A percentile compares a stretch with the other conserved stretches of the same genome.
These are phyloP conservation scores for Aphidius colemani DNA, from an alignment of 2,888 invertebrate genomes.

Conservation along the genomic window DNA sequence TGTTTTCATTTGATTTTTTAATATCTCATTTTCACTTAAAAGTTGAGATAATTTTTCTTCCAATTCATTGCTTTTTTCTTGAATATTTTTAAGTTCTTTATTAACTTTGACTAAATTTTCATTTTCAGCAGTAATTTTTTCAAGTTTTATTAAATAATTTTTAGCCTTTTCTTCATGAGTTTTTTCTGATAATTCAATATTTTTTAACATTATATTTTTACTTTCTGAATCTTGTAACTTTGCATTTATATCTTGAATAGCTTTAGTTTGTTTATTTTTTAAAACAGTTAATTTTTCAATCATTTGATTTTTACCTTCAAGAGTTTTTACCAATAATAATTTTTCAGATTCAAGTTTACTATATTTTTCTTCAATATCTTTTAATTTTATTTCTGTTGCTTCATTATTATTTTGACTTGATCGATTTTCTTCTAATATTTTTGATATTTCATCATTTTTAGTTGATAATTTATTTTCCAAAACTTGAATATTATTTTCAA, in stretches of 20 bases:
- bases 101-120: conserved; percentile 6
- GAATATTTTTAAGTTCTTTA: conserved; percentile 29
- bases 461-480: background rate
- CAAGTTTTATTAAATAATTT: conserved; percentile 22
- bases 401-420: background rate
- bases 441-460: background rate
- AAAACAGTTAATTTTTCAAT: conserved; percentile 62
- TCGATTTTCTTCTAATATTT: conserved; percentile 1
- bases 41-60: conserved; percentile 53
- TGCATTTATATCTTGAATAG: conserved; percentile 59
- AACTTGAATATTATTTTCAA: background rate
- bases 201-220: conserved; percentile 22
- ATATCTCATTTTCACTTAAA: conserved; percentile 47
- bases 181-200: conserved; percentile 22
- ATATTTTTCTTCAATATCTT: conserved; percentile 1
- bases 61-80: conserved; percentile 31
- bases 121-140: conserved; percentile 27
- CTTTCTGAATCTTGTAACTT: conserved; percentile 30
- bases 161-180: conserved; percentile 9
- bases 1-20: conserved; percentile 53
- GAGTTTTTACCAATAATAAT: conserved; percentile 28
- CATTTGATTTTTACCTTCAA: conserved; percentile 40
- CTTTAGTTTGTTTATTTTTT: conserved; percentile 61
- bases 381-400: background rate
- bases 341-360: background rate